phyloP scores from a whole-genome alignment of 2,888 invertebrate genomes.

The Parnassius glacialis region DNA sequence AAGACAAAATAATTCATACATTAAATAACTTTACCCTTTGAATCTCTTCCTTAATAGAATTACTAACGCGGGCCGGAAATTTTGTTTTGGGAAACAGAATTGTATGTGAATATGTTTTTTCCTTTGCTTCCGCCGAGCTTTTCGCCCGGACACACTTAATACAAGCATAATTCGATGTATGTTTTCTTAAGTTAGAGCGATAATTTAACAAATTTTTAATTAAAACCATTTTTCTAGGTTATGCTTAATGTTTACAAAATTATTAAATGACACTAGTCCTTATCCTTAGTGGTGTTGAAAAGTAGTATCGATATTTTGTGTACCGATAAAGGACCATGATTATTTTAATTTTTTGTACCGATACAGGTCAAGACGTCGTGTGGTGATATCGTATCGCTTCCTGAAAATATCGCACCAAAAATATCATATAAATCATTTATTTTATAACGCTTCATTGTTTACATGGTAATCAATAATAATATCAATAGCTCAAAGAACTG shows the following conservation, averaged over 20 bases:
- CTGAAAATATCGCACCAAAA: no score
- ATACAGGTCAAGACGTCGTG: no score
- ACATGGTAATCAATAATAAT: no score
- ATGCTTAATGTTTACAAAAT: not conserved
- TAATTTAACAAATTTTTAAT: constrained; percentile 45
- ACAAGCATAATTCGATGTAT: constrained; percentile 47
- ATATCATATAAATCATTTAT: no score
- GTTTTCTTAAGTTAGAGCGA: constrained; percentile 46
- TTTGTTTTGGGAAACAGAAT: constrained; percentile 67
- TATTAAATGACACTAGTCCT: no score
- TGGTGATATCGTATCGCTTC: no score
- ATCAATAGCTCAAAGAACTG: no score
- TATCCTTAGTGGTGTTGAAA: no score
- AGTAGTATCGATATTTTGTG: no score
- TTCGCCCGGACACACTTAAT: constrained; percentile 45
- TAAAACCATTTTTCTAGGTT: constrained; percentile 44
- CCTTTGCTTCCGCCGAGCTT: constrained; percentile 59
- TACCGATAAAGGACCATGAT: no score
- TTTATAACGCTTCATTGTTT: no score
- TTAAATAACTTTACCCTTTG: constrained; percentile 51
- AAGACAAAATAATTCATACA: not conserved
- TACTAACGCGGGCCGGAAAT: constrained; percentile 61
- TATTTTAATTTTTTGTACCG: no score
- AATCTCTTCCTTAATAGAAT: constrained; percentile 59
- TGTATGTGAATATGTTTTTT: constrained; percentile 69